These are phyloP conservation scores for Tethya wilhelma DNA, from an alignment of 37 sponge, comb jelly and placozoan genomes.

Conservation along the genomic window DNA sequence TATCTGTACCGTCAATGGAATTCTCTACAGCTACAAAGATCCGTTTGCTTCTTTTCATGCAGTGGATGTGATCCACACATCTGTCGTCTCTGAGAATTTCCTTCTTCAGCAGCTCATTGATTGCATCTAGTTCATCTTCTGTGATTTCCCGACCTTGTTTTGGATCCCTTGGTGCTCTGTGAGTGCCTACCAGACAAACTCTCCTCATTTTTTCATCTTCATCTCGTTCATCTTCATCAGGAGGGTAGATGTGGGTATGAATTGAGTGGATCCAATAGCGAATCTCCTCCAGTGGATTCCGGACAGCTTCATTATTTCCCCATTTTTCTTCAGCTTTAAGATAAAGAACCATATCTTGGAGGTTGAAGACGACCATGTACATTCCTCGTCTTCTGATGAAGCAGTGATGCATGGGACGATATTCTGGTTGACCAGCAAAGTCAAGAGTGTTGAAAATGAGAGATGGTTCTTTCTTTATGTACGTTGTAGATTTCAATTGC, in stretches of 20 bases:
- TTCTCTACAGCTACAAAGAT: slow-evolving; percentile 43
- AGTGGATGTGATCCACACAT: slow-evolving; percentile 7
- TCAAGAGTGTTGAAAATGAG: slow-evolving; percentile 38
- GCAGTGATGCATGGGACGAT: slow-evolving; percentile 80
- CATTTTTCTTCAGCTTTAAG: not conserved
- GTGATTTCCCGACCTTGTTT: slow-evolving; percentile 9
- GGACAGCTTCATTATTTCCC: not conserved
- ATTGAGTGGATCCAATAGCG: slow-evolving; percentile 68
- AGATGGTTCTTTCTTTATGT: slow-evolving; percentile 9
- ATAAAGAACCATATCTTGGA: not conserved
- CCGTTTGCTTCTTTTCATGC: too few species aligned
- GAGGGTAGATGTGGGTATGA: slow-evolving; percentile 47
- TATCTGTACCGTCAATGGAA: slow-evolving; percentile 15
- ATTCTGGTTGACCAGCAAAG: slow-evolving; percentile 74
- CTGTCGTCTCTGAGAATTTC: not conserved
- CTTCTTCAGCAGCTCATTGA: slow-evolving; percentile 16
- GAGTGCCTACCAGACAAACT: slow-evolving; percentile 60
- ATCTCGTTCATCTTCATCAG: not conserved
- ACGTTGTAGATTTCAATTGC: too few species aligned
- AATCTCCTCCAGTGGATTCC: slow-evolving; percentile 21
- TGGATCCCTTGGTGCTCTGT: not conserved
- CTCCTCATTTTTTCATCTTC: not conserved
- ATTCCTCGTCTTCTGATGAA: slow-evolving; percentile 66
- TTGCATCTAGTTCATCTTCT: too few species aligned
- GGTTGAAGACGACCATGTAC: slow-evolving; percentile 58